These are phyloP conservation scores for Eristalis pertinax DNA, from an alignment of 2,888 invertebrate species.

Conservation along the genomic window DNA sequence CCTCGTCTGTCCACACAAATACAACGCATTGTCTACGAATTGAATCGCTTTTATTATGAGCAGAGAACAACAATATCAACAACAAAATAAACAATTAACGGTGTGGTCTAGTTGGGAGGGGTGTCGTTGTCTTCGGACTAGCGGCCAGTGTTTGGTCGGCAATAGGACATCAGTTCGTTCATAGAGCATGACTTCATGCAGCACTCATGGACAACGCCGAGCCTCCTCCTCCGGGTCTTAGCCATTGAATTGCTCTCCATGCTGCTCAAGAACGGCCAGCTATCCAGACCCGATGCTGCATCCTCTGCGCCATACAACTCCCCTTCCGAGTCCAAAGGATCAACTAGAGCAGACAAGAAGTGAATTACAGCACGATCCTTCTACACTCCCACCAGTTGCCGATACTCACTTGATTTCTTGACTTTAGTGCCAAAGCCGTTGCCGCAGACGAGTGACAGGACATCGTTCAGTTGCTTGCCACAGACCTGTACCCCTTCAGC, in stretches of 20 bases:
- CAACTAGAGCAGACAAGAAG: slow-evolving; percentile 23
- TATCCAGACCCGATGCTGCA: slow-evolving; percentile 28
- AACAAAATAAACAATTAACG: background rate
- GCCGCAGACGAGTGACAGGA: slow-evolving; percentile 71
- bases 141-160: slow-evolving; percentile 52
- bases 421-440: slow-evolving; percentile 74
- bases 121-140: background rate
- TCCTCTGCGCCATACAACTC: slow-evolving; percentile 44
- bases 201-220: slow-evolving; percentile 75
- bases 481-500: slow-evolving; percentile 63
- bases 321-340: slow-evolving; percentile 51
- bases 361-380: background rate
- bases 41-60: background rate
- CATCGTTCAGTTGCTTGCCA: slow-evolving; percentile 72
- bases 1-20: too few relatives aligned
- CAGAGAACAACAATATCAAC: background rate
- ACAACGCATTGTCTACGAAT: background rate
- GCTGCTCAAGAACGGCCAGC: slow-evolving; percentile 68
- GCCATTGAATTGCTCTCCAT: slow-evolving; percentile 66
- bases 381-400: background rate
- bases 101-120: too few relatives aligned
- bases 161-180: slow-evolving; percentile 74
- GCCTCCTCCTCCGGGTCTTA: slow-evolving; percentile 74
- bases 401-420: slow-evolving; percentile 71
- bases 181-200: slow-evolving; percentile 74